Evolutionary conservation across 2,888 invertebrate genomes (phyloP).

Genomic region (Parasteatoda lunata): DNA sequence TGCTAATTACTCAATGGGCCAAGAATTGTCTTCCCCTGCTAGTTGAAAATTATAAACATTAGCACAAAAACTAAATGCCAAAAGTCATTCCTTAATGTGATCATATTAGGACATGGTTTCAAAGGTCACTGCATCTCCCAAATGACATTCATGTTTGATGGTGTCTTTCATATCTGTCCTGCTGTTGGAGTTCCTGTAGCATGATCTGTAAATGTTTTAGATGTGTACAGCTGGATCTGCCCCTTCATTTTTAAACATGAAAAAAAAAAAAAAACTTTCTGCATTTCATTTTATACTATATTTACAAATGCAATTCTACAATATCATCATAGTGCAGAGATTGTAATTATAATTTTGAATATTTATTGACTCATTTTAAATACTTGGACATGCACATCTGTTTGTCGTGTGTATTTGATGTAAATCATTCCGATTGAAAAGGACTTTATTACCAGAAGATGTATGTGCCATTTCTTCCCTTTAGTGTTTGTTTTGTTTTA

Average conservation of each 20-base stretch:
- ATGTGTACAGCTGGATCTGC: constrained; percentile 67
- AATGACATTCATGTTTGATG: constrained; percentile 65
- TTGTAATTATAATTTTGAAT: constrained; percentile 24
- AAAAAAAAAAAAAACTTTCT: constrained; percentile 34
- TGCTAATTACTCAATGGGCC: constrained; percentile 54
- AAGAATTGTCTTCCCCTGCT: constrained; percentile 68
- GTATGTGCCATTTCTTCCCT: constrained; percentile 53
- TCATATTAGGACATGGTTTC: constrained; percentile 55
- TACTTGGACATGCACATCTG: neutral
- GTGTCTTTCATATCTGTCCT: constrained; percentile 68
- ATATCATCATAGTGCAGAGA: constrained; percentile 30
- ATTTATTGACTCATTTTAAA: constrained; percentile 9
- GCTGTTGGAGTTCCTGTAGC: constrained; percentile 68
- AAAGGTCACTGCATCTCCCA: constrained; percentile 43
- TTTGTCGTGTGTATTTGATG: constrained; percentile 41
- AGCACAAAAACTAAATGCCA: constrained; percentile 62
- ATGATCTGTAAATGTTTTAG: constrained; percentile 63
- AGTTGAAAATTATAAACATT: constrained; percentile 55
- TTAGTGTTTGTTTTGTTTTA: constrained; percentile 2
- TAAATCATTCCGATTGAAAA: constrained; percentile 24
- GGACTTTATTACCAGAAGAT: constrained; percentile 25
- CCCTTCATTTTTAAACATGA: constrained; percentile 48
- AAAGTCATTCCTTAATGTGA: constrained; percentile 68
- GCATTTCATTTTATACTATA: constrained; percentile 57
- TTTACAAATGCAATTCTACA: constrained; percentile 51